phyloP scores from a whole-genome alignment of 2,113 vertebrate genomes.

The Nicator chloris region DNA sequence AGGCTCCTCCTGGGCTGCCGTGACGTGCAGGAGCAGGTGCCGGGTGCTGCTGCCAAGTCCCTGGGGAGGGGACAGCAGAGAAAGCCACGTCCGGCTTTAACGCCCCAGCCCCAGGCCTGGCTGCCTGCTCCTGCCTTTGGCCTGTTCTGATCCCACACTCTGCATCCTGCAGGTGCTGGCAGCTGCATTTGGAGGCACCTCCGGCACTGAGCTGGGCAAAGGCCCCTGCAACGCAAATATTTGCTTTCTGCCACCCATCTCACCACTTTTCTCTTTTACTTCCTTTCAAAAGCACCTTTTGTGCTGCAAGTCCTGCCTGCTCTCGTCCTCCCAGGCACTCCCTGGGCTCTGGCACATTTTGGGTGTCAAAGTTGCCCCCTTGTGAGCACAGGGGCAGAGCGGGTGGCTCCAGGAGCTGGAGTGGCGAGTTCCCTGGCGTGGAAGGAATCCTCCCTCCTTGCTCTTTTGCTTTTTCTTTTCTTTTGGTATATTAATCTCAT shows the following conservation, averaged over 20 bases:
- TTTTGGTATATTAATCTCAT: neutral
- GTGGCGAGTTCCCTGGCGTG: fast-evolving
- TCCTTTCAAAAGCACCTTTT: neutral
- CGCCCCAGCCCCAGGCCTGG: fast-evolving
- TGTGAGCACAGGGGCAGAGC: fast-evolving
- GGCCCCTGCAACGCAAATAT: neutral
- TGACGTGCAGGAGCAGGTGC: conserved; percentile 29
- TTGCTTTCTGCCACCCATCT: neutral
- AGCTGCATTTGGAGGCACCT: neutral
- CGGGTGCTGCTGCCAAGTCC: neutral
- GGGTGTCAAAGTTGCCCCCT: fast-evolving
- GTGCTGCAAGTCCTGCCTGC: neutral
- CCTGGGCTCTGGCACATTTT: neutral
- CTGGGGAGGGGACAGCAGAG: neutral
- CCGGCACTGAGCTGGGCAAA: neutral
- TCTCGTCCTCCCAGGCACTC: fast-evolving
- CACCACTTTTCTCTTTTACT: neutral
- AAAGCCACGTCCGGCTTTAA: fast-evolving
- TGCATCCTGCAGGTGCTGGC: neutral
- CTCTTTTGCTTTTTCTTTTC: neutral
- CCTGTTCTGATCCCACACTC: fast-evolving
- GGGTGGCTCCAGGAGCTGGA: neutral
- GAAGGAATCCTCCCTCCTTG: neutral
- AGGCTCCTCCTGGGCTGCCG: fast-evolving
- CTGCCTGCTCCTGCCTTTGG: neutral